These are phyloP conservation scores for Microcebus jonahi DNA, from an alignment of 2,113 vertebrate genomes.

Conservation along the genomic window DNA sequence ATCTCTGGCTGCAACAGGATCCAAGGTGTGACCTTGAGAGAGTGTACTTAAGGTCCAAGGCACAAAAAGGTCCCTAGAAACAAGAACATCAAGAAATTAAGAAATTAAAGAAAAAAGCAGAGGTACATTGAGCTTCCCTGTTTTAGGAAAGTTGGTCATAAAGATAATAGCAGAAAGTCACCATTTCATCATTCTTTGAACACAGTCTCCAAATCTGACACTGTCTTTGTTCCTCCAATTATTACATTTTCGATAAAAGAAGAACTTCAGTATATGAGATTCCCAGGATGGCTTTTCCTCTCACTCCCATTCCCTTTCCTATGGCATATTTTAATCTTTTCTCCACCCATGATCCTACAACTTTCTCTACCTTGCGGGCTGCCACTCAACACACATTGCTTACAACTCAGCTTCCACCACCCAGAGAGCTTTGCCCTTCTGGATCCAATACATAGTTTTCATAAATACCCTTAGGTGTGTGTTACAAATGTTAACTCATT, in stretches of 20 bases:
- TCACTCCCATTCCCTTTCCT: not conserved
- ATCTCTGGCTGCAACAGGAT: not conserved
- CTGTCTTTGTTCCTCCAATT: not conserved
- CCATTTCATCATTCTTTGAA: not conserved
- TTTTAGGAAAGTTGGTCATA: not conserved
- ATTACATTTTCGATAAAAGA: not conserved
- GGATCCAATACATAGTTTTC: not conserved
- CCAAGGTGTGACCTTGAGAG: not conserved
- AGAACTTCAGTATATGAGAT: not conserved
- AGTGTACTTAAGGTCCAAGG: not conserved
- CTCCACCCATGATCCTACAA: not conserved
- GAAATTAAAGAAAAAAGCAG: not conserved
- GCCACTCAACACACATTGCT: not conserved
- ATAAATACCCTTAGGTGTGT: not conserved
- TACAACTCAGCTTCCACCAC: not conserved
- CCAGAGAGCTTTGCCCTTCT: not conserved
- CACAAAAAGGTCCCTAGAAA: not conserved
- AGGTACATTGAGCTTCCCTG: not conserved
- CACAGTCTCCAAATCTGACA: not conserved
- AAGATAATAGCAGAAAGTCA: not conserved
- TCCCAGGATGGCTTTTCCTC: not conserved
- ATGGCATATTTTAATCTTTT: not conserved
- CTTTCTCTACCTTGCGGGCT: not conserved
- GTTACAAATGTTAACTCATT: conserved; percentile 36
- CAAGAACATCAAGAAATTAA: not conserved